Percentiles rank a stretch among this genome's conserved stretches.
phyloP scores from a whole-genome alignment of 2,113 vertebrate species.

The Mirounga angustirostris region DNA sequence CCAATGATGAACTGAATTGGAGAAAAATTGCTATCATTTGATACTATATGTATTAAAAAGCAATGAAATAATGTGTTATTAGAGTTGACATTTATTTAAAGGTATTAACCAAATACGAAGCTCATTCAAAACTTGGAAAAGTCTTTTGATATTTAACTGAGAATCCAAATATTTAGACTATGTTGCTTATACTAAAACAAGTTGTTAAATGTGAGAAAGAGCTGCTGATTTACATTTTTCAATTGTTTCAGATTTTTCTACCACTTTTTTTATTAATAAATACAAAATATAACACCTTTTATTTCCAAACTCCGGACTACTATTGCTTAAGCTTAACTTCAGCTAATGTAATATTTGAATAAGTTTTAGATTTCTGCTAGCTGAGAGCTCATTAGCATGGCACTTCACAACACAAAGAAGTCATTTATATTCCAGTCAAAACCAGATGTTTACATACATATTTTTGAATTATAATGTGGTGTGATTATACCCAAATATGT shows the following conservation, averaged over 20 bases:
- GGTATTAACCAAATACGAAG: neutral
- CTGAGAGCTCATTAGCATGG: neutral
- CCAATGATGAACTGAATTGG: neutral
- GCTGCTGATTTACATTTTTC: neutral
- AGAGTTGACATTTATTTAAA: neutral
- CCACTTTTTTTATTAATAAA: neutral
- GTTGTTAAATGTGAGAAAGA: neutral
- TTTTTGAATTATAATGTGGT: conserved; percentile 13
- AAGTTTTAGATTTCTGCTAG: neutral
- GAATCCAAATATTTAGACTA: neutral
- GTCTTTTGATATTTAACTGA: neutral
- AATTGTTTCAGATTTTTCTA: neutral
- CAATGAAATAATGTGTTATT: neutral
- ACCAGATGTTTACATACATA: neutral
- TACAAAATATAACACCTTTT: neutral
- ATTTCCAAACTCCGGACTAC: neutral
- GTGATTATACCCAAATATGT: neutral
- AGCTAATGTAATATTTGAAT: neutral
- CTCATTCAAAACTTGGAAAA: neutral
- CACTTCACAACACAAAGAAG: neutral
- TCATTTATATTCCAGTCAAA: conserved; percentile 25
- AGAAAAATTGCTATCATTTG: neutral
- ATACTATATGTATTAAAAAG: conserved; percentile 3
- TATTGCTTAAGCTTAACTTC: neutral
- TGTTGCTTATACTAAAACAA: neutral